Conservation (phyloP, 2,888 invertebrate genomes). For the Dugesia japonica region DNA sequence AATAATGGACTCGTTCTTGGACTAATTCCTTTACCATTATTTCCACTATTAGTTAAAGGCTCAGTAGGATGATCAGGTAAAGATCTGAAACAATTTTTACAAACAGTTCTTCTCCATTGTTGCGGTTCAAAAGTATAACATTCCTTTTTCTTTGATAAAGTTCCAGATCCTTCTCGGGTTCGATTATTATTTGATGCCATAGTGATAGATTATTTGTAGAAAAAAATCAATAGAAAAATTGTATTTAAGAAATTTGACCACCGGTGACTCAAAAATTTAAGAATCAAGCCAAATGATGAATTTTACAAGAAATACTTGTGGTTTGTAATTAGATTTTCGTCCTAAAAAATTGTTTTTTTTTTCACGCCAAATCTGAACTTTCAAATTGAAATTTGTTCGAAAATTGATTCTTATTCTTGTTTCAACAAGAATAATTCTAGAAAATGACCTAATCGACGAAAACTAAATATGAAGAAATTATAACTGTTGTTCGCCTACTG, state of each 20-base stretch:
- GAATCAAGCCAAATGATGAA: too few species aligned
- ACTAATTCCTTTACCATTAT: conserved; percentile 4
- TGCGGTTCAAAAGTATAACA: conserved; percentile 47
- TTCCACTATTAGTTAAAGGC: conserved; percentile 17
- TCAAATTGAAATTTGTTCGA: neutral
- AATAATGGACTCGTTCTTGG: conserved; percentile 22
- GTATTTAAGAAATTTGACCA: too few species aligned
- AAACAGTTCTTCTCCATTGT: conserved; percentile 46
- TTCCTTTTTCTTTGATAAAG: conserved; percentile 35
- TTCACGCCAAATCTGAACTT: too few species aligned
- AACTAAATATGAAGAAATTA: conserved; percentile 20
- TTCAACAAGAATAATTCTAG: conserved; percentile 5
- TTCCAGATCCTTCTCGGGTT: neutral
- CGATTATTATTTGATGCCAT: conserved; percentile 10
- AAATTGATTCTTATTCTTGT: neutral
- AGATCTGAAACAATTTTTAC: conserved; percentile 46
- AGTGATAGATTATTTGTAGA: neutral
- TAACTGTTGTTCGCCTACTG: conserved; percentile 4
- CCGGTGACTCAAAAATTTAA: too few species aligned
- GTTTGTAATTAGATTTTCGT: too few species aligned
- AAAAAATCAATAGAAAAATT: too few species aligned
- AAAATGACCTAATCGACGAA: conserved; percentile 9
- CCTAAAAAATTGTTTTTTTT: too few species aligned
- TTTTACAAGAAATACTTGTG: too few species aligned
- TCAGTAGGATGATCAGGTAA: conserved; percentile 39